A percentile compares a stretch with the other conserved stretches of the same genome.
Conservation (phyloP, 2,797 vertebrate genomes). For the Alosa sapidissima region DNA sequence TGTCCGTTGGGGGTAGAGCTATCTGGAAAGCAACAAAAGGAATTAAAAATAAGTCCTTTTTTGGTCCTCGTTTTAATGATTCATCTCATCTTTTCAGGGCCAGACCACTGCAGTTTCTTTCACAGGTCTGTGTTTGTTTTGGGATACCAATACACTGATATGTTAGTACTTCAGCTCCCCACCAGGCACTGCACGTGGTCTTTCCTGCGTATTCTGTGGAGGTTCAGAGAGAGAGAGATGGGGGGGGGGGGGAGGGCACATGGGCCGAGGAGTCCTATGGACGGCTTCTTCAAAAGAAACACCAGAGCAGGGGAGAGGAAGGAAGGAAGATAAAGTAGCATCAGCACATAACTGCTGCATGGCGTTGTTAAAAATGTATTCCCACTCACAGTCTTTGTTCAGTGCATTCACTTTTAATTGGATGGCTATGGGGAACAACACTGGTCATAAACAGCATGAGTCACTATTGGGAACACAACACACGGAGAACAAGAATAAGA, state of each 20-base stretch:
- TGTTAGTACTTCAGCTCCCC: not conserved
- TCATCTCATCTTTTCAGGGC: slow-evolving; percentile 29
- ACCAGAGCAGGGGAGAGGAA: not conserved
- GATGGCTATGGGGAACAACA: slow-evolving; percentile 24
- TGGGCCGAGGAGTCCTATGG: not conserved
- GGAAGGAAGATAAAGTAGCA: not conserved
- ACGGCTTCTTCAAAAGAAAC: slow-evolving; percentile 33
- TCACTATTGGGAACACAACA: not conserved
- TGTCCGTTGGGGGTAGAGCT: slow-evolving; percentile 41
- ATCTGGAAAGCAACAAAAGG: slow-evolving; percentile 68
- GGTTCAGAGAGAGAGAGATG: not conserved
- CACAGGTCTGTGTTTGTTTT: not conserved
- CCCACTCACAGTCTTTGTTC: slow-evolving; percentile 22
- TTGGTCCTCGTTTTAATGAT: slow-evolving; percentile 43
- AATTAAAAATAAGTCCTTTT: slow-evolving; percentile 53
- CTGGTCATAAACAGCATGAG: not conserved
- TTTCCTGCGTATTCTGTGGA: not conserved
- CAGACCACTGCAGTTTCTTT: not conserved
- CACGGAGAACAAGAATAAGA: not conserved
- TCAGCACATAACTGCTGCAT: not conserved
- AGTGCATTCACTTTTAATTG: slow-evolving; percentile 38
- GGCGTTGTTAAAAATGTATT: slow-evolving; percentile 29
- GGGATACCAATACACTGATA: not conserved
- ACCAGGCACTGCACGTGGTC: not conserved
- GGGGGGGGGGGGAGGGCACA: too few relatives aligned